Evolutionary conservation across 2,797 vertebrate genomes (phyloP).

Genomic region (Melopsittacus undulatus): DNA sequence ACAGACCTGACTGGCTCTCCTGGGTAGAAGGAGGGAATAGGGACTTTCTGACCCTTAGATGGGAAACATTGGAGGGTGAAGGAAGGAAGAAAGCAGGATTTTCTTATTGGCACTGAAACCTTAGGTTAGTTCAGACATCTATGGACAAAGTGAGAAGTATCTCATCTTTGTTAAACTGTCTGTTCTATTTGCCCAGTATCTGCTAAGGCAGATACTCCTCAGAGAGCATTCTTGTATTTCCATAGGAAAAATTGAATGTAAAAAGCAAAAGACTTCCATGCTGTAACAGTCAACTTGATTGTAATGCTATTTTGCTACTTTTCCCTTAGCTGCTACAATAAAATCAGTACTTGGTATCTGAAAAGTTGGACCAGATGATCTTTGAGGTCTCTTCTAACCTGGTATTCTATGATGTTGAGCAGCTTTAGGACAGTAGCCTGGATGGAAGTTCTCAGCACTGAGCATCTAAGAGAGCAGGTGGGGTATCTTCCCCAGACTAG

Average conservation of each 20-base stretch:
- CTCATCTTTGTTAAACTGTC: neutral
- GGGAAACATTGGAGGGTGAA: neutral
- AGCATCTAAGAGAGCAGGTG: neutral
- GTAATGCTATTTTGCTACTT: neutral
- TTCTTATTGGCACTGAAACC: neutral
- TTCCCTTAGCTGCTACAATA: neutral
- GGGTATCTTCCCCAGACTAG: neutral
- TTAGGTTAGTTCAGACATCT: neutral
- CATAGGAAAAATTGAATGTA: neutral
- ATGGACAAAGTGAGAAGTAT: neutral
- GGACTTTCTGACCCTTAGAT: neutral
- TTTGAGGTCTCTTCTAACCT: rapidly evolving
- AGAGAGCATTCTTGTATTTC: neutral
- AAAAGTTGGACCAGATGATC: neutral
- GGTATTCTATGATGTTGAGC: neutral
- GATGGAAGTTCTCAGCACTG: neutral
- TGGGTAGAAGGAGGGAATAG: neutral
- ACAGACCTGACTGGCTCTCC: neutral
- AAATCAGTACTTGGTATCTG: neutral
- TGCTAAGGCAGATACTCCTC: neutral
- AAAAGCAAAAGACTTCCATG: neutral
- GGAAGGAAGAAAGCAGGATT: neutral
- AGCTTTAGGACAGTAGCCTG: neutral
- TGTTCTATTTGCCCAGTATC: neutral
- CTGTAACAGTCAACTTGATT: neutral